A percentile compares a stretch with the other conserved stretches of the same genome.
Evolutionary conservation across 2,888 invertebrate genomes (phyloP).

Genomic region (Salticus scenicus): DNA sequence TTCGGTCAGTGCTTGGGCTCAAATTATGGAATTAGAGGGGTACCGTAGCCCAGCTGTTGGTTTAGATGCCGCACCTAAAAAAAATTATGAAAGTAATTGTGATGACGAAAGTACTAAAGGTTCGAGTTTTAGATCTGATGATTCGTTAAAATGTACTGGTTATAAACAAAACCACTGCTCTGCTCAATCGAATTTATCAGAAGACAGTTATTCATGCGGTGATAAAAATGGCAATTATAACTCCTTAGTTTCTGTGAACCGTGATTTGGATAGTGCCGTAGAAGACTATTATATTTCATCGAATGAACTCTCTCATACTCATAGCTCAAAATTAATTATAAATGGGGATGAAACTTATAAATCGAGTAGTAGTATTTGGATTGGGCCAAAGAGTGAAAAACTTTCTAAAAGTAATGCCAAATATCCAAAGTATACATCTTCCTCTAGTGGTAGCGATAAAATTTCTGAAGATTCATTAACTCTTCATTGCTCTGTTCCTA

Average conservation of each 20-base stretch:
- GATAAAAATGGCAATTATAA: not conserved
- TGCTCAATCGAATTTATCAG: not conserved
- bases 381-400: not conserved
- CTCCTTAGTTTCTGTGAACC: not conserved
- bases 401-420: not conserved
- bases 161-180: not conserved
- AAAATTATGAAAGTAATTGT: not conserved
- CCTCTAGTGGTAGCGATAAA: not conserved
- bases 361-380: no score
- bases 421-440: not conserved
- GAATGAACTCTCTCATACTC: not conserved
- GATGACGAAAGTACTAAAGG: constrained; percentile 6
- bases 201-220: not conserved
- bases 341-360: not conserved
- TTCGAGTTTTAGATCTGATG: not conserved
- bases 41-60: constrained; percentile 64
- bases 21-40: constrained; percentile 66
- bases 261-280: not conserved
- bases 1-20: constrained; percentile 63
- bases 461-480: not conserved
- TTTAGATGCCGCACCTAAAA: constrained; percentile 37
- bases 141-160: not conserved
- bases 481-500: not conserved
- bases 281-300: not conserved
- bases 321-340: not conserved